These are phyloP conservation scores for Euleptes europaea DNA, from an alignment of 2,113 vertebrate species.

Conservation along the genomic window DNA sequence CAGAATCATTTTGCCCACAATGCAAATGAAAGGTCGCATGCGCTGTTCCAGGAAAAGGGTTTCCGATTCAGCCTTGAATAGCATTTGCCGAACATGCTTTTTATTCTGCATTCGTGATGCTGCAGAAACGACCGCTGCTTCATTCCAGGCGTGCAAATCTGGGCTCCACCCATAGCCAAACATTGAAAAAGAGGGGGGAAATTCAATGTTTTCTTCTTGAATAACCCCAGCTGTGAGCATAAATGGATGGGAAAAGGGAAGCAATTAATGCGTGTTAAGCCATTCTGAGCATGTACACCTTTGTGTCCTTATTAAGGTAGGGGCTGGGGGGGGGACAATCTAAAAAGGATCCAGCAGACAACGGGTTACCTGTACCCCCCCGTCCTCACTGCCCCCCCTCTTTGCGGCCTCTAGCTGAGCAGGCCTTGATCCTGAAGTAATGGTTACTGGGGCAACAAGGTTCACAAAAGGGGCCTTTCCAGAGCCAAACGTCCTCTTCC, in stretches of 20 bases:
- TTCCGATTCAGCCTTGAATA: too few relatives aligned
- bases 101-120: neutral
- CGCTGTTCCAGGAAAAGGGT: neutral
- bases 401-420: constrained; percentile 17
- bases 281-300: neutral
- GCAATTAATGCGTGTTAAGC: neutral
- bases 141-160: neutral
- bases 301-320: neutral
- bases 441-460: constrained; percentile 44
- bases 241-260: neutral
- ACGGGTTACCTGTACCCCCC: constrained; percentile 34
- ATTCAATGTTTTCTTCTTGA: neutral
- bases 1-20: neutral
- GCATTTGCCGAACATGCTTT: neutral
- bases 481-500: constrained; percentile 23
- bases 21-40: neutral
- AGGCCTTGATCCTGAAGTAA: constrained; percentile 58
- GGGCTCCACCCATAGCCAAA: neutral
- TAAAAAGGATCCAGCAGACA: constrained; percentile 14
- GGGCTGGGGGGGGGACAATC: neutral
- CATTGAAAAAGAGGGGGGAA: neutral
- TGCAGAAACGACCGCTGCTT: neutral
- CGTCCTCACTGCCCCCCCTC: neutral
- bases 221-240: neutral
- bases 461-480: constrained; percentile 51